Evolutionary conservation across 1,140 invertebrate species (phyloP).

Genomic region (Eurytemora carolleeae): DNA sequence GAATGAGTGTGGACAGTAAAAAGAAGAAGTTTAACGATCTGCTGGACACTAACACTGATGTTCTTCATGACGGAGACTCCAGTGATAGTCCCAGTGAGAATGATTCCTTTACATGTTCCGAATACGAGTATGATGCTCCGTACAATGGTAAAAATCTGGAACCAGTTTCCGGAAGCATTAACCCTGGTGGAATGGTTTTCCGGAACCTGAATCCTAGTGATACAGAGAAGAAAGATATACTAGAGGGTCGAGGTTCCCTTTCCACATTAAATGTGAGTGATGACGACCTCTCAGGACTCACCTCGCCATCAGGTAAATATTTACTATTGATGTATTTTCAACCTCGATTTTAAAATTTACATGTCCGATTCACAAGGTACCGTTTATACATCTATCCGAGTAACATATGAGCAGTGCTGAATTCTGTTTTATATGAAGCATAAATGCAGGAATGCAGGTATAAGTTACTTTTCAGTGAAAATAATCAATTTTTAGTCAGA

Average conservation of each 20-base stretch:
- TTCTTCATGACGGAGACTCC: conserved; percentile 31
- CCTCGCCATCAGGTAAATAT: conserved; percentile 30
- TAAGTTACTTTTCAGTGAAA: too few species aligned
- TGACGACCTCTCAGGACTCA: conserved; percentile 55
- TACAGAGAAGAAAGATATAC: too few species aligned
- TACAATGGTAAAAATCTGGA: conserved; percentile 4
- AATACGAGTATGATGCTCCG: conserved; percentile 79
- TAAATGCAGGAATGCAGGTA: too few species aligned
- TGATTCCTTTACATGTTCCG: conserved; percentile 91
- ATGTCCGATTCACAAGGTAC: too few species aligned
- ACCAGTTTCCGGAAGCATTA: conserved; percentile 15
- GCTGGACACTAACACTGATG: conserved; percentile 27
- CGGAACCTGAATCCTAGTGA: too few species aligned
- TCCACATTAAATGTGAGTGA: conserved; percentile 79
- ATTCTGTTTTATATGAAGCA: too few species aligned
- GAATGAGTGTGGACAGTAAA: too few species aligned
- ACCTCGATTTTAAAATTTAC: too few species aligned
- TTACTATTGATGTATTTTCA: conserved; percentile 46
- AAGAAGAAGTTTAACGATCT: conserved; percentile 23
- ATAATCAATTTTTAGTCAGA: too few species aligned
- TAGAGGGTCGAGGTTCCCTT: conserved; percentile 66
- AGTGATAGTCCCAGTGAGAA: conserved; percentile 73
- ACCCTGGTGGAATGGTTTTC: conserved; percentile 75
- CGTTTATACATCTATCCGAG: too few species aligned
- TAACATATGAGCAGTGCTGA: too few species aligned